Percentiles rank a stretch among this genome's conserved stretches.
Conservation (phyloP, 2,113 vertebrate species). For the Hemiscyllium ocellatum region DNA sequence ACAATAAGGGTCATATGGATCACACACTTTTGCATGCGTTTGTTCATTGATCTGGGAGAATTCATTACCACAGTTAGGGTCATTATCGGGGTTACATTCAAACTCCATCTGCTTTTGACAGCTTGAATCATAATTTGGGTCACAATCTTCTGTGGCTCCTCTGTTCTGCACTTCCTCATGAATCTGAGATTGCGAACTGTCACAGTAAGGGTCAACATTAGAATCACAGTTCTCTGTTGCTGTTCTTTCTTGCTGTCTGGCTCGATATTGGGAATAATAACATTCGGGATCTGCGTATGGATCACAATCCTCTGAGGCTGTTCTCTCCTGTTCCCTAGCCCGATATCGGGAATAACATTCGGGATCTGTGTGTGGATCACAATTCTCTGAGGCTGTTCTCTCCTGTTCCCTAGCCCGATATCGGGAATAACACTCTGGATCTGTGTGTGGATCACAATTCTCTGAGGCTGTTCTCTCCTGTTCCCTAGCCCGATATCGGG, state of each 20-base stretch:
- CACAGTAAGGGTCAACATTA: slow-evolving; percentile 54
- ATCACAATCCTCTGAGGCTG: slow-evolving; percentile 47
- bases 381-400: too few species aligned
- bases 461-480: too few species aligned
- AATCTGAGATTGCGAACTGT: slow-evolving; percentile 32
- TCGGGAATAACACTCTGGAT: not conserved
- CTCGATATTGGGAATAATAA: slow-evolving; percentile 45
- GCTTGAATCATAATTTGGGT: slow-evolving; percentile 1
- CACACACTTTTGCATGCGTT: not conserved
- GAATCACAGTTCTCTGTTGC: not conserved
- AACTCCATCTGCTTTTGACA: slow-evolving; percentile 41
- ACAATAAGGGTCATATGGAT: slow-evolving; percentile 37
- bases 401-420: not conserved
- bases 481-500: not conserved
- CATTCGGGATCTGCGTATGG: slow-evolving; percentile 63
- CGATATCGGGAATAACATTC: too few species aligned
- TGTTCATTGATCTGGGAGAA: not conserved
- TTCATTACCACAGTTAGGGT: not conserved
- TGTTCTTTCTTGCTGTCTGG: slow-evolving; percentile 38
- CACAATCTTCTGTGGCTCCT: not conserved
- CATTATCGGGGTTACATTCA: slow-evolving; percentile 8
- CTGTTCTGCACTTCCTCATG: too few species aligned
- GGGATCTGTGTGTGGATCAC: too few species aligned
- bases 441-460: not conserved
- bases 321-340: too few species aligned